Conservation (phyloP, 1,140 invertebrate species). For the Zaprionus davidi region DNA sequence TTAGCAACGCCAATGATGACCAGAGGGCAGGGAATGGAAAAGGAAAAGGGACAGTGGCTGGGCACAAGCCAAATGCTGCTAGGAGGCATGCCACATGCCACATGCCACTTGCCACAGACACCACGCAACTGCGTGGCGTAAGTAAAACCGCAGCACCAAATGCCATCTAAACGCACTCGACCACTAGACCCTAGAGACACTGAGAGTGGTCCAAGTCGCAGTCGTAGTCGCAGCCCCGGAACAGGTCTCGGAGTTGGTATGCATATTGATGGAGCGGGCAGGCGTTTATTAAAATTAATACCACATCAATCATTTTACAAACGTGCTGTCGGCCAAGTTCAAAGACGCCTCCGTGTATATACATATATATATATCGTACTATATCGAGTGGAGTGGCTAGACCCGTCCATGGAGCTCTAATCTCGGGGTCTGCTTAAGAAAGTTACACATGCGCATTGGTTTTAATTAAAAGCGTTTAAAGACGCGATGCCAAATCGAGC, state of each 20-base stretch:
- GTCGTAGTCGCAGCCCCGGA: background rate
- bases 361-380: background rate
- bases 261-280: conserved; percentile 69
- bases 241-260: conserved; percentile 37
- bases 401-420: conserved; percentile 21
- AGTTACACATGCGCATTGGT: conserved; percentile 83
- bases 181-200: background rate
- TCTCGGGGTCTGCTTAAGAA: conserved; percentile 66
- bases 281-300: conserved; percentile 84
- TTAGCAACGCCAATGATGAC: conserved; percentile 44
- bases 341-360: conserved; percentile 46
- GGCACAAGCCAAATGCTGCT: conserved; percentile 50
- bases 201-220: background rate
- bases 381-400: background rate
- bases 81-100: conserved; percentile 27
- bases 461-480: conserved; percentile 84
- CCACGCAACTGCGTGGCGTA: conserved; percentile 65
- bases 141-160: conserved; percentile 44
- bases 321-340: conserved; percentile 81
- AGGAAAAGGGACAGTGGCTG: conserved; percentile 35
- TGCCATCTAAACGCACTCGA: background rate
- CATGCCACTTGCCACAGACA: conserved; percentile 56
- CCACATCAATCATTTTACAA: conserved; percentile 84
- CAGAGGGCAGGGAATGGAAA: conserved; percentile 35
- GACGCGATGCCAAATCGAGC: conserved; percentile 47